Conservation (phyloP, 1,140 invertebrate species). For the Diorhabda elongata region DNA sequence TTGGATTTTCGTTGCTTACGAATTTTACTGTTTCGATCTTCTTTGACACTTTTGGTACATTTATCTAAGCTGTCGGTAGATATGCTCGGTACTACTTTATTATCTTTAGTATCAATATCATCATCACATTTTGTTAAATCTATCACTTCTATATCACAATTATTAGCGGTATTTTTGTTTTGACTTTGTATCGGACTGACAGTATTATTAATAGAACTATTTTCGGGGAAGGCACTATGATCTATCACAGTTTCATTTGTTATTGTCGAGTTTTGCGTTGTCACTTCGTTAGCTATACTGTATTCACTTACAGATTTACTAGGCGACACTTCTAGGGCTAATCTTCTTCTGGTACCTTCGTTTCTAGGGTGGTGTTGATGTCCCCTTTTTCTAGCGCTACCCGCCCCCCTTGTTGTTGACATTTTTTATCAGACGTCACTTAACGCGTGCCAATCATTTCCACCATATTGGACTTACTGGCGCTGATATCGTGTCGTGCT, state of each 20-base stretch:
- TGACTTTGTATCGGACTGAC: slow-evolving; percentile 16
- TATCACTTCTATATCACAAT: slow-evolving; percentile 44
- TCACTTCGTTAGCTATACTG: slow-evolving; percentile 35
- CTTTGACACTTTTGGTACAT: slow-evolving; percentile 26
- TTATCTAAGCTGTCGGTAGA: slow-evolving; percentile 19
- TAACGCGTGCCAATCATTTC: slow-evolving; percentile 44
- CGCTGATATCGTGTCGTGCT: slow-evolving; percentile 21
- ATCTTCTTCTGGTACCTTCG: slow-evolving; percentile 47
- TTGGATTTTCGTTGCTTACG: slow-evolving; percentile 29
- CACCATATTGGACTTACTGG: slow-evolving; percentile 49
- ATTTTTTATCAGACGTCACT: slow-evolving; percentile 50
- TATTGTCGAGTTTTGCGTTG: slow-evolving; percentile 43
- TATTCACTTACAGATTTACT: slow-evolving; percentile 26
- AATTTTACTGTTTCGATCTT: slow-evolving; percentile 34
- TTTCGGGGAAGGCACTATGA: slow-evolving; percentile 15
- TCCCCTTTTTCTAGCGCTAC: slow-evolving; percentile 63
- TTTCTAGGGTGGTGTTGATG: slow-evolving; percentile 73
- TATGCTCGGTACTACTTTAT: slow-evolving; percentile 17
- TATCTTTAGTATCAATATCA: slow-evolving; percentile 32
- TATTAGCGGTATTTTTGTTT: slow-evolving; percentile 20
- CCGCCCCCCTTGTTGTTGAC: slow-evolving; percentile 51
- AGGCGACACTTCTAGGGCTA: slow-evolving; percentile 39
- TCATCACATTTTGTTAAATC: slow-evolving; percentile 46
- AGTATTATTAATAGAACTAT: slow-evolving; percentile 3
- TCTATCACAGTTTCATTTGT: slow-evolving; percentile 35